Evolutionary conservation across 2,797 vertebrate species (phyloP).

Genomic region (Siniperca scherzeri): DNA sequence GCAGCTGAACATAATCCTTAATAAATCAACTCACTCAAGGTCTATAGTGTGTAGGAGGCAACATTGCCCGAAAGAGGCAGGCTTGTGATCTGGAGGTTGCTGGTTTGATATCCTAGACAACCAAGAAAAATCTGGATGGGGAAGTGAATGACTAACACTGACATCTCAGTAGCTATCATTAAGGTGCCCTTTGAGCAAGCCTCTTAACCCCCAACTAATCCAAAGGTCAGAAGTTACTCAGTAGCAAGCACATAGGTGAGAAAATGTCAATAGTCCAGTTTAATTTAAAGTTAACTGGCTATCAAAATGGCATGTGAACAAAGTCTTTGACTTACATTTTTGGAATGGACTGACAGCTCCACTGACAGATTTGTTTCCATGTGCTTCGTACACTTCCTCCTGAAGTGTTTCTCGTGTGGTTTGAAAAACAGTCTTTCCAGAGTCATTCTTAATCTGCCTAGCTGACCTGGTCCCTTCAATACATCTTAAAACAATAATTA

Average conservation of each 20-base stretch:
- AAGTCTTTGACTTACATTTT: not conserved
- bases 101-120: slow-evolving; percentile 24
- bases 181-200: slow-evolving; percentile 1
- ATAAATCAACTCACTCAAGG: not conserved
- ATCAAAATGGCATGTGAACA: not conserved
- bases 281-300: not conserved
- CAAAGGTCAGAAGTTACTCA: slow-evolving; percentile 25
- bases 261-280: not conserved
- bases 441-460: not conserved
- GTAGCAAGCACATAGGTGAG: not conserved
- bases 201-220: not conserved
- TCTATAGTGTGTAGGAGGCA: slow-evolving; percentile 8
- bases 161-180: not conserved
- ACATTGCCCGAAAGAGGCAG: not conserved
- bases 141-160: slow-evolving; percentile 40
- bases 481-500: too few relatives aligned
- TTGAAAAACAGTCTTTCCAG: not conserved
- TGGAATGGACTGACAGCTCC: not conserved
- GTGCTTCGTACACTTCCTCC: slow-evolving; percentile 28
- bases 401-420: not conserved
- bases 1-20: not conserved
- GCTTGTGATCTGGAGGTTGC: not conserved
- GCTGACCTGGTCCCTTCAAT: not conserved
- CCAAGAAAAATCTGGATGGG: not conserved
- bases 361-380: slow-evolving; percentile 26